Percentiles rank a stretch among this genome's conserved stretches.
Evolutionary conservation across 2,888 invertebrate genomes (phyloP).

Genomic region (Lydus trimaculatus): DNA sequence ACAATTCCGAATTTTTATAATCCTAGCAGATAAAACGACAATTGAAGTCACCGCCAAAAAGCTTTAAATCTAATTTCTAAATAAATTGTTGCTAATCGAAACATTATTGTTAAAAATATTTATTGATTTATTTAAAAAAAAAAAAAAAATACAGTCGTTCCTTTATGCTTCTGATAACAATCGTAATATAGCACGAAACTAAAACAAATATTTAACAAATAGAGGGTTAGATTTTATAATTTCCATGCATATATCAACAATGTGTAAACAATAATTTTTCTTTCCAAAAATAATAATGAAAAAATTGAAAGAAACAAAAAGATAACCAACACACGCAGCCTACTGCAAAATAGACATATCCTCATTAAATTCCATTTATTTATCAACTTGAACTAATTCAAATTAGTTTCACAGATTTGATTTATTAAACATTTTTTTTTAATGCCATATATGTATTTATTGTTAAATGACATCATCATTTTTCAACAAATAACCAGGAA

Average conservation of each 20-base stretch:
- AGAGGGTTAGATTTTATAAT: neutral
- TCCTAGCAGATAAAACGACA: neutral
- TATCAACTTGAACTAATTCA: neutral
- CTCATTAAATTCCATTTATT: conserved; percentile 1
- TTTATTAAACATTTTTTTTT: conserved; percentile 1
- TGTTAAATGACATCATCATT: neutral
- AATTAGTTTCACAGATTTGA: conserved; percentile 2
- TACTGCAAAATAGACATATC: neutral
- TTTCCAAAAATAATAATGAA: neutral
- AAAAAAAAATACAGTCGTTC: neutral
- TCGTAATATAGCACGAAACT: neutral
- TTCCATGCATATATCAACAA: neutral
- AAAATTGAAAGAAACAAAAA: neutral
- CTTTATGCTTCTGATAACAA: neutral
- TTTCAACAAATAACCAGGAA: neutral
- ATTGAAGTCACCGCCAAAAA: neutral
- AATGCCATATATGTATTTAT: neutral
- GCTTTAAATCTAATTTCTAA: too few species aligned
- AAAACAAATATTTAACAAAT: conserved; percentile 5
- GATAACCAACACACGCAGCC: neutral
- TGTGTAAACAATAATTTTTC: neutral
- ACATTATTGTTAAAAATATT: neutral
- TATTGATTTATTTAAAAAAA: neutral
- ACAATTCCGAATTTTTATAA: neutral
- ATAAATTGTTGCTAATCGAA: too few species aligned